These are phyloP conservation scores for Atethmia centrago DNA, from an alignment of 2,888 invertebrate genomes.

Conservation along the genomic window DNA sequence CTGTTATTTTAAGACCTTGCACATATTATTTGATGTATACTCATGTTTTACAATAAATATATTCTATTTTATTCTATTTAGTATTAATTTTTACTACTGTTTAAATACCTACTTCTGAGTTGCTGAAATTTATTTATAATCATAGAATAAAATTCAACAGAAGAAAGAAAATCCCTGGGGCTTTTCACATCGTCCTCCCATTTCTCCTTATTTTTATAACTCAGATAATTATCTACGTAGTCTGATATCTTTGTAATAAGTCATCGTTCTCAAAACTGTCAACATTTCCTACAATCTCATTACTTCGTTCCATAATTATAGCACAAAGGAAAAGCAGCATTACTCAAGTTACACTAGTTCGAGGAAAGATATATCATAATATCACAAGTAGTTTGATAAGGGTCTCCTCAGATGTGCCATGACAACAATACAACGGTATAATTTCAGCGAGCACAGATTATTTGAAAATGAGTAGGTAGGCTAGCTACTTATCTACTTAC, in stretches of 20 bases:
- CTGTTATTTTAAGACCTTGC: too few species aligned
- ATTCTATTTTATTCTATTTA: too few species aligned
- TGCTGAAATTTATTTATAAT: neutral
- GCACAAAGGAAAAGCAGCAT: slow-evolving; percentile 20
- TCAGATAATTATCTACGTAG: neutral
- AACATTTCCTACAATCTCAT: slow-evolving; percentile 5
- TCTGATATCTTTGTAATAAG: neutral
- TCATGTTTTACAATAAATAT: too few species aligned
- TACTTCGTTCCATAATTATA: neutral
- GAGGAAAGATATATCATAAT: neutral
- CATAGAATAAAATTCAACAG: neutral
- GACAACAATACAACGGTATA: too few species aligned
- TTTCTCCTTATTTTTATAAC: neutral
- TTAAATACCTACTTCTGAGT: neutral
- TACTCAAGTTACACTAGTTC: slow-evolving; percentile 14
- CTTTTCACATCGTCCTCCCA: neutral
- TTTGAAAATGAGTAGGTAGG: neutral
- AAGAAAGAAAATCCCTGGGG: neutral
- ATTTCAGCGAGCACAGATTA: neutral
- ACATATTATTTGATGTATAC: too few species aligned
- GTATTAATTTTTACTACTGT: too few species aligned
- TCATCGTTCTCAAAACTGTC: neutral
- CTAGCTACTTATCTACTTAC: too few species aligned
- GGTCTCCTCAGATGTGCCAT: neutral
- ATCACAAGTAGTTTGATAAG: slow-evolving; percentile 9